Percentiles rank a stretch among this genome's conserved stretches.
phyloP scores from a whole-genome alignment of 1,140 invertebrate species.

The Ectropis grisescens region DNA sequence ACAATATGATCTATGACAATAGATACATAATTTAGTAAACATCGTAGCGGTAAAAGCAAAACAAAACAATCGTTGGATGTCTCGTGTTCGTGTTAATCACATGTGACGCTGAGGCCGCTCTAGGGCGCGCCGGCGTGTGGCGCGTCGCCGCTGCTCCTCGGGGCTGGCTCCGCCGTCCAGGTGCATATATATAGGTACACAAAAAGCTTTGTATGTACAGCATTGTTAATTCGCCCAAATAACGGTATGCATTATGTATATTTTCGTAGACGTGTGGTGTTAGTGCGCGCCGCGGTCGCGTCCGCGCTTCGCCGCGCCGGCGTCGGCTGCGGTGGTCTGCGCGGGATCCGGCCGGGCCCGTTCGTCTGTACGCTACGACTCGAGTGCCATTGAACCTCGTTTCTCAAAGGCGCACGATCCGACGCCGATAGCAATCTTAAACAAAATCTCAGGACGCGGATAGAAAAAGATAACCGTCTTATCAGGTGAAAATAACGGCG shows the following conservation, averaged over 20 bases:
- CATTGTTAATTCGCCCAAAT: conserved; percentile 61
- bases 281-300: conserved; percentile 25
- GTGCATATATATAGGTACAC: conserved; percentile 56
- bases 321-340: too few species aligned
- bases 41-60: conserved; percentile 68
- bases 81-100: conserved; percentile 63
- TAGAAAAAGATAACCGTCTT: too few species aligned
- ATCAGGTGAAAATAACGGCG: too few species aligned
- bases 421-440: too few species aligned
- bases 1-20: conserved; percentile 29
- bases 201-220: conserved; percentile 68
- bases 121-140: too few species aligned
- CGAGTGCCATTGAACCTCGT: too few species aligned
- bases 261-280: conserved; percentile 33
- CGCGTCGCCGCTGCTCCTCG: too few species aligned
- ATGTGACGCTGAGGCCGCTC: conserved; percentile 44
- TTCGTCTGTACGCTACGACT: too few species aligned
- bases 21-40: conserved; percentile 53
- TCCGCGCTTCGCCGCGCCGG: conserved; percentile 3
- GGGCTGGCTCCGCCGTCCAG: too few species aligned
- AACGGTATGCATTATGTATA: conserved; percentile 51
- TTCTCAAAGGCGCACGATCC: too few species aligned
- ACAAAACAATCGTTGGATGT: conserved; percentile 56
- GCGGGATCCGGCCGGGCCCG: too few species aligned
- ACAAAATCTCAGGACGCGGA: too few species aligned